Evolutionary conservation across 2,888 invertebrate species (phyloP).

Genomic region (Xestia xanthographa): DNA sequence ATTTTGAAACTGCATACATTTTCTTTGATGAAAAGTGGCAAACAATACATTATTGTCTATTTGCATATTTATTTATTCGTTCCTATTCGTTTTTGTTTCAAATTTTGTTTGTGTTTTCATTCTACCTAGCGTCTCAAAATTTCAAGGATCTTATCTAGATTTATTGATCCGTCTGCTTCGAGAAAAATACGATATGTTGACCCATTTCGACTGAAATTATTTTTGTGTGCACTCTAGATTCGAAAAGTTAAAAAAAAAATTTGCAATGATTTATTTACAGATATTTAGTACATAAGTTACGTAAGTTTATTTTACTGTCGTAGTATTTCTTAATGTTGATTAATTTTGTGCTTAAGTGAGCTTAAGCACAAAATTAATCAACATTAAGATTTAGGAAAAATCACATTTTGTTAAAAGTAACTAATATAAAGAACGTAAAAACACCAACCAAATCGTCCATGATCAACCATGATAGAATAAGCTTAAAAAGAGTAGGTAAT

Average conservation of each 20-base stretch:
- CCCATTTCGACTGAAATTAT: conserved; percentile 4
- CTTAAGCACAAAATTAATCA: no score
- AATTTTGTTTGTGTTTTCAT: conserved; percentile 13
- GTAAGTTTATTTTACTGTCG: background rate
- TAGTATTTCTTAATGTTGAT: background rate
- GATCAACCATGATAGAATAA: background rate
- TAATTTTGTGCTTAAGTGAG: background rate
- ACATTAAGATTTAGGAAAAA: background rate
- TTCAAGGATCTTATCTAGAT: conserved; percentile 14
- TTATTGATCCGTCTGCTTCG: conserved; percentile 19
- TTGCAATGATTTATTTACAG: background rate
- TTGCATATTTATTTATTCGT: conserved; percentile 20
- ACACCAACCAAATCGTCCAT: no score
- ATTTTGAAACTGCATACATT: conserved; percentile 2
- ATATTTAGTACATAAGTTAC: no score
- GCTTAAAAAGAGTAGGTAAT: background rate
- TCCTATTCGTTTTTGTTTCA: conserved; percentile 11
- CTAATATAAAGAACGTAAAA: background rate
- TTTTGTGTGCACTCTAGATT: background rate
- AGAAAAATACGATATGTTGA: conserved; percentile 16
- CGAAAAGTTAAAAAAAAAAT: background rate
- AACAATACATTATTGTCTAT: conserved; percentile 15
- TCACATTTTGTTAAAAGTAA: background rate
- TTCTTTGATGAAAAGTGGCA: background rate
- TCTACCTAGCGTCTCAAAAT: background rate